A percentile compares a stretch with the other conserved stretches of the same genome.
These are phyloP conservation scores for Conops quadrifasciatus DNA, from an alignment of 2,888 invertebrate genomes.

Conservation along the genomic window DNA sequence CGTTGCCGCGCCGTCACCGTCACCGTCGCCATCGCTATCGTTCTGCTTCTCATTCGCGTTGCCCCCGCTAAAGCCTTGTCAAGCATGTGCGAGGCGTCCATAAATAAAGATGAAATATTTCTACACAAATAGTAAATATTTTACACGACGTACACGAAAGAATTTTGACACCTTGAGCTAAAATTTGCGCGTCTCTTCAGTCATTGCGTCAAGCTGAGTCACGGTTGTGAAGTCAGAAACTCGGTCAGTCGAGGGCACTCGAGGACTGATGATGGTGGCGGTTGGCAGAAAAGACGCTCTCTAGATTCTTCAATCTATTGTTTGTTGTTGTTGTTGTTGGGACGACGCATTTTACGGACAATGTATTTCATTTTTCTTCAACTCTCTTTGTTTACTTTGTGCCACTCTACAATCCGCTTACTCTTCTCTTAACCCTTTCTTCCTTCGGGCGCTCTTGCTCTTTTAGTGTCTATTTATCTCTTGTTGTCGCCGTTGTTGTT, in stretches of 20 bases:
- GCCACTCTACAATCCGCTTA: background rate
- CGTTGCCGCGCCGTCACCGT: background rate
- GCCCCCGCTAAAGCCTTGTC: background rate
- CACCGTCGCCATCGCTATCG: background rate
- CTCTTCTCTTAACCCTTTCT: background rate
- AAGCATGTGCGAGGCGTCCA: slow-evolving; percentile 24
- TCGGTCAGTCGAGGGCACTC: no score
- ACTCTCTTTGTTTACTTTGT: background rate
- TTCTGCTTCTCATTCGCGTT: background rate
- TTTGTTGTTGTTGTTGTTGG: no score
- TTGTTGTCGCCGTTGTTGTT: background rate
- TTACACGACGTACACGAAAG: slow-evolving; percentile 32
- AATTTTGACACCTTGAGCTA: slow-evolving; percentile 49
- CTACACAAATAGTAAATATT: slow-evolving; percentile 33
- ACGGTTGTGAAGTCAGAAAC: no score
- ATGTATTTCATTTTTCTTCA: slow-evolving; percentile 3
- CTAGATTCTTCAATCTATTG: no score
- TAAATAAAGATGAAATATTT: slow-evolving; percentile 36
- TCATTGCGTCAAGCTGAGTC: no score
- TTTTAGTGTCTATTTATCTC: background rate
- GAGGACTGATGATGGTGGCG: no score
- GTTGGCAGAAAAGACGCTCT: no score
- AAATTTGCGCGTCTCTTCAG: slow-evolving; percentile 42
- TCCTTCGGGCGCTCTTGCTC: background rate
- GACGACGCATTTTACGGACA: background rate